Conservation (phyloP, 2,888 invertebrate genomes). For the Spodoptera littoralis region DNA sequence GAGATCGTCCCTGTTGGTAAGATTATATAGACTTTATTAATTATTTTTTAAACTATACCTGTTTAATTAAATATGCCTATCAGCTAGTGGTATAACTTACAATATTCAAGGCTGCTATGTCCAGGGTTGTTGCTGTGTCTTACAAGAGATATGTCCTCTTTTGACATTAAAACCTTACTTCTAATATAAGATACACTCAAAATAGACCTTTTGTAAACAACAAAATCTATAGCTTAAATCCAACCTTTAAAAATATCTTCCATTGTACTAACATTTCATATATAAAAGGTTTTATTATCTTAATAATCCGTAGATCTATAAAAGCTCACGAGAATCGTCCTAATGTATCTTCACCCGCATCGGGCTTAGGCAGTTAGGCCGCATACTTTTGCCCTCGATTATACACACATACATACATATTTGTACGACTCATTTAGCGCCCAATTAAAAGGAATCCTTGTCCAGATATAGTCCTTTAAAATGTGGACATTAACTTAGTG, state of each 20-base stretch:
- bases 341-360: conserved; percentile 53
- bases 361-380: conserved; percentile 30
- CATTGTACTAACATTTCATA: conserved; percentile 1
- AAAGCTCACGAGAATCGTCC: conserved; percentile 34
- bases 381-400: conserved; percentile 30
- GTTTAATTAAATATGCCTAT: too few species aligned
- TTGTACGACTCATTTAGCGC: conserved; percentile 33
- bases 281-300: conserved; percentile 29
- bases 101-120: too few species aligned
- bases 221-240: neutral
- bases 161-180: too few species aligned
- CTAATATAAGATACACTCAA: too few species aligned
- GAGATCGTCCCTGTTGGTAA: conserved; percentile 94
- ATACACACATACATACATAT: conserved; percentile 21
- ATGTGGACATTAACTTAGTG: conserved; percentile 8
- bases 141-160: too few species aligned
- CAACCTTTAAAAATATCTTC: conserved; percentile 1
- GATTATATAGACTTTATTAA: conserved; percentile 47
- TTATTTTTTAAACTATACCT: neutral
- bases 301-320: conserved; percentile 33
- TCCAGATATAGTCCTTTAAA: conserved; percentile 14
- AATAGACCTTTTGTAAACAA: too few species aligned
- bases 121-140: too few species aligned
- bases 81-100: too few species aligned
- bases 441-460: conserved; percentile 35